Evolutionary conservation across 2,113 vertebrate species (phyloP), one percentile per base, ranked within the genome.

Genomic region (Aspiorhynchus laticeps): DNA sequence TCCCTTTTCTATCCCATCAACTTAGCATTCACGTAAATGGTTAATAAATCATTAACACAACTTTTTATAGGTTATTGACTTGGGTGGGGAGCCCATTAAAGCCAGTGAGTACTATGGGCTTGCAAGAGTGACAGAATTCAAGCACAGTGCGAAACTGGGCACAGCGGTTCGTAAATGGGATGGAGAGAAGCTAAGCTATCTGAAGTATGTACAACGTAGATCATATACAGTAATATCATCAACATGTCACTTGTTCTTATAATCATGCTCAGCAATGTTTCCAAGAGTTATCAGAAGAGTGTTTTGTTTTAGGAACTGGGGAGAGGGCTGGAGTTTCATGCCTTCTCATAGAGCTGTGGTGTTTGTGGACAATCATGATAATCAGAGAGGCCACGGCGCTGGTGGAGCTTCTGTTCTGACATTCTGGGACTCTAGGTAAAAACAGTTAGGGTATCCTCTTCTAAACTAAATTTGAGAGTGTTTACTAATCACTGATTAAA

Each of bases 321-420:
- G 98, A 92, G 97, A 98, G 92, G 97, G 95, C 19, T 99, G 98
- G 97, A 95, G 93, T 65, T 96, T 99, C 63, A 90, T 98, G 96
- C 91, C 97, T 5, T 90, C 94, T 0, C 93, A 95, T 75, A 95
- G 93, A 90, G 97, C 97, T 0, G 19, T 99, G n/a, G 96, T 97
- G 24, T 99, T 99, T 90, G 92, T 98, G 88, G 97, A 99, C 81
- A 99, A 99, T 76, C 98, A 99, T 0, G 97, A 99, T 93, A 98
- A 97, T 86, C 98, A 99, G 90, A 94, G 98, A 71, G 97, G 97
- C 0, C 96, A 97, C 0, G 97, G 97, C 14, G 96, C 97, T 0
- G 98, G 97, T 0, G 97, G 97, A 56, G 77, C 95, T 8, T 94
- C 97, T 10, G 92, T 99, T 48, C 80, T 98, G 0, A 97, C 97